Evolutionary conservation across 2,888 invertebrate species (phyloP).

Genomic region (Trimorus sp.): DNA sequence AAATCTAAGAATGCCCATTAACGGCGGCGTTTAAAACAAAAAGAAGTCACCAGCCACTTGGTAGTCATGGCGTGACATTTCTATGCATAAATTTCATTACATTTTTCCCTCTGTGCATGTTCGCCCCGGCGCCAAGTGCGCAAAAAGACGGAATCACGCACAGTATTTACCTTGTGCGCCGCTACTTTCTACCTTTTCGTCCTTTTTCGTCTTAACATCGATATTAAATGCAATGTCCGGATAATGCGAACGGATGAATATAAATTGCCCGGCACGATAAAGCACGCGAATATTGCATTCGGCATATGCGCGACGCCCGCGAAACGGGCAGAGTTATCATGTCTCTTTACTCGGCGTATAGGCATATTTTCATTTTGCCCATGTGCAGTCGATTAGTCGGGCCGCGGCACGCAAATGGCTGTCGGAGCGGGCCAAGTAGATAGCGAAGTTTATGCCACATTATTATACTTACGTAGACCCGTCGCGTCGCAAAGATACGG

Average conservation of each 20-base stretch:
- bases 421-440: slow-evolving; percentile 47
- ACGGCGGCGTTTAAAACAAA: too few relatives aligned
- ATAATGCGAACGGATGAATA: not conserved
- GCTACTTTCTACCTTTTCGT: not conserved
- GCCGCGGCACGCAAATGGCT: slow-evolving; percentile 53
- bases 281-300: not conserved
- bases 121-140: not conserved
- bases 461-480: slow-evolving; percentile 54
- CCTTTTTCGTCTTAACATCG: not conserved
- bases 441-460: slow-evolving; percentile 55
- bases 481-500: slow-evolving; percentile 53
- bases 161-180: not conserved
- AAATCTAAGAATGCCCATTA: too few relatives aligned
- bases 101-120: not conserved
- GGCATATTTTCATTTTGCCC: slow-evolving; percentile 45
- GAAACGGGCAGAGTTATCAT: not conserved
- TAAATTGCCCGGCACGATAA: not conserved
- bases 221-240: slow-evolving; percentile 13
- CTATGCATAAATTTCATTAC: slow-evolving; percentile 1
- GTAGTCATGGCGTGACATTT: slow-evolving; percentile 2
- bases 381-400: slow-evolving; percentile 55
- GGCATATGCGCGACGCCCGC: not conserved
- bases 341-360: slow-evolving; percentile 3
- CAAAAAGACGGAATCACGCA: not conserved
- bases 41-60: not conserved